phyloP scores from a whole-genome alignment of 2,797 vertebrate genomes.

The Babyrousa celebensis region DNA sequence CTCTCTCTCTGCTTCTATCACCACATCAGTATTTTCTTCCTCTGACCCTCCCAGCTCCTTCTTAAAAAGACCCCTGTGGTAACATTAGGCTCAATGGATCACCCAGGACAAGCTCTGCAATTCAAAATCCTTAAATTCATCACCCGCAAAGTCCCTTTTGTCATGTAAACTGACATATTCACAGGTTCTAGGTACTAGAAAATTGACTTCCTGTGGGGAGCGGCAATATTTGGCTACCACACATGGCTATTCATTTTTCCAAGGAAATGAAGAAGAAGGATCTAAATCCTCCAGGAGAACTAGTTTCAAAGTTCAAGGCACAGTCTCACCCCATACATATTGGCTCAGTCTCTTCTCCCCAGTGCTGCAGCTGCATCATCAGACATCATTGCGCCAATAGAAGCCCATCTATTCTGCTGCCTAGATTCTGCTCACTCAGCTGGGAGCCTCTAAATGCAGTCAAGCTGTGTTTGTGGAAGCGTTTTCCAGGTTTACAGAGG shows the following conservation, averaged over 20 bases:
- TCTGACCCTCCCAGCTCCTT: background rate
- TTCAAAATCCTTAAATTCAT: background rate
- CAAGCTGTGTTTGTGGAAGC: conserved; percentile 19
- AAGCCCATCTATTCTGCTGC: conserved; percentile 7
- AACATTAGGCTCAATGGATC: background rate
- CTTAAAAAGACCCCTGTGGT: background rate
- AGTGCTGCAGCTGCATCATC: background rate
- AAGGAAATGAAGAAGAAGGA: conserved; percentile 61
- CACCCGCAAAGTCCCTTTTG: background rate
- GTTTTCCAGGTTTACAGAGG: background rate
- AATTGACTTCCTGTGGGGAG: background rate
- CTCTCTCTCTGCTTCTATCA: background rate
- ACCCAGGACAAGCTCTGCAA: background rate
- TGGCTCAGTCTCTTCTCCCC: background rate
- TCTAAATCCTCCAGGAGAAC: conserved; percentile 62
- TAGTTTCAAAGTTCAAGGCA: conserved; percentile 62
- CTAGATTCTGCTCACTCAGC: conserved; percentile 45
- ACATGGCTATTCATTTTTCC: conserved; percentile 38
- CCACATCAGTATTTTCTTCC: background rate
- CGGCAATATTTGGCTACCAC: conserved; percentile 1
- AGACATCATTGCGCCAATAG: background rate
- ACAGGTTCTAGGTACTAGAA: background rate
- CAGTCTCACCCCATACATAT: conserved; percentile 25
- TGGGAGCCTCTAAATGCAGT: background rate
- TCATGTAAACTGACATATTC: background rate